A percentile compares a stretch with the other conserved stretches of the same genome.
Evolutionary conservation across 2,113 vertebrate genomes (phyloP).

Genomic region (Limnothrissa miodon): DNA sequence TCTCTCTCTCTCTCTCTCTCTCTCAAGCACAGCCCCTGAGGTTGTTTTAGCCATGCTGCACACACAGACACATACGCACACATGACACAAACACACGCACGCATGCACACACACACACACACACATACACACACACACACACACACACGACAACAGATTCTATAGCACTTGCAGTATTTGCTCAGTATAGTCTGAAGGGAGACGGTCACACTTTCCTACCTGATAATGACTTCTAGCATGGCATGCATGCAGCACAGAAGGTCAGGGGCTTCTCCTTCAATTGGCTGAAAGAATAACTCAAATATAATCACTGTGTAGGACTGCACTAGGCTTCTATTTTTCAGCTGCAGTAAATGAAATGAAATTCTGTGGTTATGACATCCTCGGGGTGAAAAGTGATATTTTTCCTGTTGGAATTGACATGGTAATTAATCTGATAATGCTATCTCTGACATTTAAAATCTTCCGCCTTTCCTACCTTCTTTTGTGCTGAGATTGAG

Average conservation of each 20-base stretch:
- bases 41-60: background rate
- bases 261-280: background rate
- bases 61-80: background rate
- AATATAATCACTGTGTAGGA: background rate
- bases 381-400: too few species aligned
- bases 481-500: too few species aligned
- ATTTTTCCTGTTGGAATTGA: background rate
- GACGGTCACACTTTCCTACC: background rate
- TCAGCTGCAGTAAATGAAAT: background rate
- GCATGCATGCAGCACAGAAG: background rate
- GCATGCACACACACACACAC: background rate
- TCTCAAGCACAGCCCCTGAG: background rate
- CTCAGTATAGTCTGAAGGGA: background rate
- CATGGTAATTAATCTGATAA: background rate
- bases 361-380: background rate
- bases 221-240: background rate
- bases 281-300: background rate
- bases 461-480: background rate
- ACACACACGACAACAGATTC: slow-evolving; percentile 13
- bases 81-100: too few species aligned
- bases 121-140: slow-evolving; percentile 10
- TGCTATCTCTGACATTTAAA: background rate
- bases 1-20: background rate
- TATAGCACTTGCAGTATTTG: background rate
- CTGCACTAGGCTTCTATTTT: background rate